phyloP scores from a whole-genome alignment of 2,113 vertebrate genomes.

The Micronycteris hirsuta region DNA sequence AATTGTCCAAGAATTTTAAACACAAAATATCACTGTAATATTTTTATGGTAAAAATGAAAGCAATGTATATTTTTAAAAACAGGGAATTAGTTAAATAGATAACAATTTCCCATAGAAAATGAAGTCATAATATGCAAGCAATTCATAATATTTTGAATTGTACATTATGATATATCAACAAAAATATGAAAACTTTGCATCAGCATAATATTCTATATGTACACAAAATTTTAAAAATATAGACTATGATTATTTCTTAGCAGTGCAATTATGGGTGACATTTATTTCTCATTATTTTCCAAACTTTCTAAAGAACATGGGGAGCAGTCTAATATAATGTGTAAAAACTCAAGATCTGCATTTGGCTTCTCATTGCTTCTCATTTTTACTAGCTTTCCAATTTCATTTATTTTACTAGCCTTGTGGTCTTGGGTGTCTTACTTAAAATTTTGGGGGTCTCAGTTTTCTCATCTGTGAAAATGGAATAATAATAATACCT shows the following conservation, averaged over 20 bases:
- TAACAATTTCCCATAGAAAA: background rate
- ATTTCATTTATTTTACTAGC: background rate
- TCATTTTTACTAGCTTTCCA: background rate
- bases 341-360: background rate
- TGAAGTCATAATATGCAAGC: background rate
- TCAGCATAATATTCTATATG: background rate
- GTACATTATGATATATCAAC: background rate
- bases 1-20: background rate
- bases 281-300: background rate
- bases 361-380: background rate
- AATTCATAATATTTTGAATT: slow-evolving; percentile 2
- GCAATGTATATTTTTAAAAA: background rate
- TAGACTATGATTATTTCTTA: background rate
- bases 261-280: background rate
- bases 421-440: background rate
- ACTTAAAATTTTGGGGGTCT: background rate
- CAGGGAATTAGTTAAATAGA: background rate
- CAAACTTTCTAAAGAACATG: background rate
- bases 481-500: background rate
- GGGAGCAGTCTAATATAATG: background rate
- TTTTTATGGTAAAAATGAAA: background rate
- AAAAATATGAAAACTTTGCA: background rate
- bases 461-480: background rate
- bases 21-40: background rate
- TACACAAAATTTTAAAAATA: background rate